Percentiles rank a stretch among this genome's conserved stretches.
Evolutionary conservation across 2,113 vertebrate genomes (phyloP).

Genomic region (Axis porcinus): DNA sequence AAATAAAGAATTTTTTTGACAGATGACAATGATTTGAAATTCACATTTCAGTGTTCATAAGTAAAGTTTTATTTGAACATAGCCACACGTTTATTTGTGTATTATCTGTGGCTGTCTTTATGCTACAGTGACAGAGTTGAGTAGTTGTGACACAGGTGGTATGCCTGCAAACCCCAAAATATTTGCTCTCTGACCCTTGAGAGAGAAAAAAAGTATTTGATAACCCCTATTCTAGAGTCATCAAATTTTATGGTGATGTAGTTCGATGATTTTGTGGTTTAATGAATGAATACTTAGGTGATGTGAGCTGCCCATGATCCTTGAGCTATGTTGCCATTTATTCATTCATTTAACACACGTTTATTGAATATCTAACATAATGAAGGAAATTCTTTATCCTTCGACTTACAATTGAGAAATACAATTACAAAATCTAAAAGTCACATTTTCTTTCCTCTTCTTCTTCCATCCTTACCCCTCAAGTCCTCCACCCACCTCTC

Average conservation of each 20-base stretch:
- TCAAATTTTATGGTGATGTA: not conserved
- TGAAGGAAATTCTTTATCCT: not conserved
- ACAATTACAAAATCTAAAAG: not conserved
- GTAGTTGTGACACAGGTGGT: not conserved
- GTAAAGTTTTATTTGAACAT: not conserved
- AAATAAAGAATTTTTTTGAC: not conserved
- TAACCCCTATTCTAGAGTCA: not conserved
- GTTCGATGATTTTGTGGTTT: conserved; percentile 14
- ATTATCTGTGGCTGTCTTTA: not conserved
- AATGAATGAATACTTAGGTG: not conserved
- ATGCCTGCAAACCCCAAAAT: not conserved
- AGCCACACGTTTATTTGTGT: not conserved
- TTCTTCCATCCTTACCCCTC: not conserved
- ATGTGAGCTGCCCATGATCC: not conserved
- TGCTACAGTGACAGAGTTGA: not conserved
- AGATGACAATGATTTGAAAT: not conserved
- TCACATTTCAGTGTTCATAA: not conserved
- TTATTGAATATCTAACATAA: not conserved
- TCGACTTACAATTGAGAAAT: not conserved
- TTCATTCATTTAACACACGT: not conserved
- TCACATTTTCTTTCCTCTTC: not conserved
- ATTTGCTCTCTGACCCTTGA: not conserved
- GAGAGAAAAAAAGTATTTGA: not conserved
- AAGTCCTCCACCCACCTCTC: not conserved
- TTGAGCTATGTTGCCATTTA: not conserved